A percentile compares a stretch with the other conserved stretches of the same genome.
Conservation (phyloP, 37 sponge, comb jelly and placozoan genomes). For the Chondrosia reniformis region DNA sequence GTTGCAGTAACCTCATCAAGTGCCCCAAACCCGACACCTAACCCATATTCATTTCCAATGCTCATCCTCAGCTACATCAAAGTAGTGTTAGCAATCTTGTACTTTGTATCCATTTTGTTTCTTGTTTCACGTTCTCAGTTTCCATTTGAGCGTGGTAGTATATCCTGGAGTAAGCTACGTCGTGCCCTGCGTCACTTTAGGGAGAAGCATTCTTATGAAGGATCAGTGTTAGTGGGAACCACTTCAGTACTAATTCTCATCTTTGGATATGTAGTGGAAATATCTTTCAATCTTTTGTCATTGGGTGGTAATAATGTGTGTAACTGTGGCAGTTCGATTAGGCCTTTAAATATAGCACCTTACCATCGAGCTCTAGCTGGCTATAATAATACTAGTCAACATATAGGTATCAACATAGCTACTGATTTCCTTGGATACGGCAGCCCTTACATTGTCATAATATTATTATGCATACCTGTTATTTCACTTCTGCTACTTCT, state of each 20-base stretch:
- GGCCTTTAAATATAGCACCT: too few relatives aligned
- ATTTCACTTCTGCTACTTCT: too few relatives aligned
- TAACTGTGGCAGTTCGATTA: too few relatives aligned
- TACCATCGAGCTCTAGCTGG: too few relatives aligned
- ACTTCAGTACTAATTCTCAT: background rate
- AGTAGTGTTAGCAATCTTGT: background rate
- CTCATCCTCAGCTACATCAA: background rate
- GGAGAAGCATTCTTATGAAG: background rate
- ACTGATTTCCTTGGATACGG: too few relatives aligned
- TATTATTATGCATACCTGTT: background rate
- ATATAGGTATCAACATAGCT: too few relatives aligned
- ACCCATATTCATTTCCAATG: background rate
- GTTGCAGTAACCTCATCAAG: too few relatives aligned
- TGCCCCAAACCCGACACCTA: background rate
- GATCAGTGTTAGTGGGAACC: background rate
- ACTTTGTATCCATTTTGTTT: background rate
- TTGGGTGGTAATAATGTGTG: too few relatives aligned
- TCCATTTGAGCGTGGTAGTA: background rate
- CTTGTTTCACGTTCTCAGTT: background rate
- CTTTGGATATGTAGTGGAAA: background rate
- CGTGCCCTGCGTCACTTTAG: background rate
- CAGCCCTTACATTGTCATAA: too few relatives aligned
- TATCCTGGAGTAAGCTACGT: background rate
- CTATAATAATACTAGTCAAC: too few relatives aligned
- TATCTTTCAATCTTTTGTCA: background rate